phyloP scores from a whole-genome alignment of 2,888 invertebrate species.

The Apoda limacodes region DNA sequence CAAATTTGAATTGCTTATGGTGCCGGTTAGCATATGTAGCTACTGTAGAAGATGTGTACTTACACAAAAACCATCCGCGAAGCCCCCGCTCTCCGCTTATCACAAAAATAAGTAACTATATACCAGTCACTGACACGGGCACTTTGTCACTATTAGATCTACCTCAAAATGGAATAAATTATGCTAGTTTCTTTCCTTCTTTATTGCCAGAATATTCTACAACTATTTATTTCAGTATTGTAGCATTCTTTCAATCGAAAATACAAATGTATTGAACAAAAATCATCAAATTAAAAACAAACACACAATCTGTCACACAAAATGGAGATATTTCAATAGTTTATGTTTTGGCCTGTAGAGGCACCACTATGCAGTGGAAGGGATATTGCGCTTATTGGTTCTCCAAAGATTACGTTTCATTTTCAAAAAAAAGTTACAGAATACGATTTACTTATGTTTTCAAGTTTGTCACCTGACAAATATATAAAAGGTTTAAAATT shows the following conservation, averaged over 20 bases:
- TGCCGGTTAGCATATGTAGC: slow-evolving; percentile 33
- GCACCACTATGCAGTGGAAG: slow-evolving; percentile 50
- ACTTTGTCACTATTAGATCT: slow-evolving; percentile 62
- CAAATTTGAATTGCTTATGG: slow-evolving; percentile 45
- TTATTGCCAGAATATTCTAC: too few species aligned
- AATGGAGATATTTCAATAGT: slow-evolving; percentile 73
- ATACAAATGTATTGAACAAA: too few species aligned
- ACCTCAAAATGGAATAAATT: slow-evolving; percentile 35
- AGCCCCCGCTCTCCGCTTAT: slow-evolving; percentile 66
- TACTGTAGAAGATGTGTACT: slow-evolving; percentile 45
- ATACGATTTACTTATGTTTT: too few species aligned
- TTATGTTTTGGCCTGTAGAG: slow-evolving; percentile 51
- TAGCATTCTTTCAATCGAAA: too few species aligned
- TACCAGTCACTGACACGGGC: slow-evolving; percentile 60
- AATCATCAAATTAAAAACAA: slow-evolving; percentile 64
- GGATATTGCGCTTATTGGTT: slow-evolving; percentile 42
- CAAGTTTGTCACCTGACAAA: too few species aligned
- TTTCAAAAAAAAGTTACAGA: too few species aligned
- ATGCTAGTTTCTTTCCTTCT: too few species aligned
- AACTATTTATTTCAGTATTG: too few species aligned
- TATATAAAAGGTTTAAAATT: too few species aligned
- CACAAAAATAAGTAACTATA: slow-evolving; percentile 71
- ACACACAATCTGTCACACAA: slow-evolving; percentile 75
- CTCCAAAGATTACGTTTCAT: slow-evolving; percentile 34
- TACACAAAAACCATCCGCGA: slow-evolving; percentile 57